These are phyloP conservation scores for Forficula auricularia DNA, from an alignment of 1,140 invertebrate species.

Conservation along the genomic window DNA sequence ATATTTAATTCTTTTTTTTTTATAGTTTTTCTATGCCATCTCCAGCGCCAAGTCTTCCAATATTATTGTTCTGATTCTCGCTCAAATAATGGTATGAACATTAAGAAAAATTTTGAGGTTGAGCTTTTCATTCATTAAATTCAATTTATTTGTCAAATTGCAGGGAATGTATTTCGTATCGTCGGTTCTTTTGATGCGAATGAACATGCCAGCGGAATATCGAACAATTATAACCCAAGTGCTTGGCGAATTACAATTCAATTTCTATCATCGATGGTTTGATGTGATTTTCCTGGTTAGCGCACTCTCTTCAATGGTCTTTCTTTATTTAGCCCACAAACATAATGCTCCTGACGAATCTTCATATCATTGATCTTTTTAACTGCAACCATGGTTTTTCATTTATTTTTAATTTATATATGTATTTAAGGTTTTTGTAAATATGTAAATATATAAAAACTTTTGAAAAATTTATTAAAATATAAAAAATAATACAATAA, in stretches of 20 bases:
- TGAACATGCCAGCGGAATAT: constrained; percentile 99
- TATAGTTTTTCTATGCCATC: constrained; percentile 97
- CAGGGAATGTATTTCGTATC: constrained; percentile 99
- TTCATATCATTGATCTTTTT: too few relatives aligned
- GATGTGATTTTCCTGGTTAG: constrained; percentile 98
- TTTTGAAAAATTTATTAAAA: too few relatives aligned
- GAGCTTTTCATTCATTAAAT: too few relatives aligned
- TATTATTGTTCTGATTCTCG: constrained; percentile 89
- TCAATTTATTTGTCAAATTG: constrained; percentile 14
- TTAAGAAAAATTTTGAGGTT: neutral
- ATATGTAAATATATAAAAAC: too few relatives aligned
- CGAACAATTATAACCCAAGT: constrained; percentile 95
- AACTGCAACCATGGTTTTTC: too few relatives aligned
- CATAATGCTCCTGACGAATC: constrained; percentile 24
- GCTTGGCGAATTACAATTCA: constrained; percentile 93
- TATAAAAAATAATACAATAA: too few relatives aligned
- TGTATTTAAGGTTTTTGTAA: too few relatives aligned
- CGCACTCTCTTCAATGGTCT: constrained; percentile 86
- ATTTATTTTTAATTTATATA: too few relatives aligned
- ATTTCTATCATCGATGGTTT: constrained; percentile 99
- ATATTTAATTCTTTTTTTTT: constrained; percentile 20
- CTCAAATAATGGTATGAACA: constrained; percentile 80
- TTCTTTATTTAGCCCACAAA: constrained; percentile 87
- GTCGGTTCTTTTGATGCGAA: constrained; percentile 89
- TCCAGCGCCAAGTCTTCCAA: constrained; percentile 99